Conservation (phyloP, 64 coral and sea anemone genomes). For the Montipora foliosa region DNA sequence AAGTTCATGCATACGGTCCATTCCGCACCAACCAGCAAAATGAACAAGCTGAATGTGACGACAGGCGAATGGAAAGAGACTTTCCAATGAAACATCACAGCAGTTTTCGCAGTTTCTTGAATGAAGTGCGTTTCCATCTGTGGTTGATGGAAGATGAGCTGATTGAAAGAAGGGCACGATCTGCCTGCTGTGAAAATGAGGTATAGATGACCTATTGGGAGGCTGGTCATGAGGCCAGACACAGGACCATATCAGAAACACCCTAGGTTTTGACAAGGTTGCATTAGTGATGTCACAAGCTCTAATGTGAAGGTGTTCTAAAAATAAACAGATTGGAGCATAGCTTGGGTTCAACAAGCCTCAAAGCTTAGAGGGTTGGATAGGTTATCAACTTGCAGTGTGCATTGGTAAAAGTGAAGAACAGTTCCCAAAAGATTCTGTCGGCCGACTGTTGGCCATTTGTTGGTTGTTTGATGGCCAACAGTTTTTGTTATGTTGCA, state of each 20-base stretch:
- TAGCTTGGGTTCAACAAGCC: too few species aligned
- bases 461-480: too few species aligned
- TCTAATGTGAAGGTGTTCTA: not conserved
- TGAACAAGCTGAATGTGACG: slow-evolving; percentile 1
- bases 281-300: too few species aligned
- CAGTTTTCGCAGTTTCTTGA: slow-evolving; percentile 65
- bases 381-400: too few species aligned
- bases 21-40: slow-evolving; percentile 22
- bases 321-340: not conserved
- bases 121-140: slow-evolving; percentile 68
- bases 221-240: not conserved
- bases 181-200: slow-evolving; percentile 47
- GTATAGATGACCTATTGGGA: not conserved
- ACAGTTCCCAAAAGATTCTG: too few species aligned
- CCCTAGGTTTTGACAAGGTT: too few species aligned
- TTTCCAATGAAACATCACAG: slow-evolving; percentile 19
- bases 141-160: slow-evolving; percentile 83
- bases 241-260: too few species aligned
- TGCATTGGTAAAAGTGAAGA: too few species aligned
- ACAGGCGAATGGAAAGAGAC: slow-evolving; percentile 66
- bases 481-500: too few species aligned
- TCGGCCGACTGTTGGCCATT: too few species aligned
- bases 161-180: slow-evolving; percentile 39
- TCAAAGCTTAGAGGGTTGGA: too few species aligned
- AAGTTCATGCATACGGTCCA: slow-evolving; percentile 67